Conservation (phyloP, 2,888 invertebrate genomes). For the Lasioglossum oenotherae region DNA sequence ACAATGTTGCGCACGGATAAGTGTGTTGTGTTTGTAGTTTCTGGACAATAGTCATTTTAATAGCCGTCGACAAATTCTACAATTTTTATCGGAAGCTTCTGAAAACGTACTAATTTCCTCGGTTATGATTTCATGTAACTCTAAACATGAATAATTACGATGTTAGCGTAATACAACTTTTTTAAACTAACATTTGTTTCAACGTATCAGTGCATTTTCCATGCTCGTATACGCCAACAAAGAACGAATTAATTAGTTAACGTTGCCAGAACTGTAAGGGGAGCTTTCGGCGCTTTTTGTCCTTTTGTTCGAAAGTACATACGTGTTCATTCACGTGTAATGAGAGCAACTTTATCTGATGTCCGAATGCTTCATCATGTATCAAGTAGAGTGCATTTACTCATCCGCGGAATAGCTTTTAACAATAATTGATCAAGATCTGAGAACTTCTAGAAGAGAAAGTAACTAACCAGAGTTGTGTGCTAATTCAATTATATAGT, state of each 20-base stretch:
- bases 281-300: background rate
- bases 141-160: too few relatives aligned
- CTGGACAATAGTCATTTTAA: background rate
- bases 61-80: background rate
- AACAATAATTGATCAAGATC: background rate
- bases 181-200: background rate
- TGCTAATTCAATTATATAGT: too few relatives aligned
- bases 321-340: background rate
- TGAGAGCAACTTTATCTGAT: background rate
- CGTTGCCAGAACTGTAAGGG: background rate
- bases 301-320: background rate
- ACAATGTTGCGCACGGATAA: background rate
- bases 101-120: too few relatives aligned
- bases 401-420: background rate
- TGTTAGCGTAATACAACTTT: background rate
- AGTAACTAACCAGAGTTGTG: background rate
- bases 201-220: background rate
- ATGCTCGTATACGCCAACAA: background rate
- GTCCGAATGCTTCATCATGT: background rate
- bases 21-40: background rate
- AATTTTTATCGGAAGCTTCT: background rate
- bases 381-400: background rate
- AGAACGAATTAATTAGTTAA: background rate
- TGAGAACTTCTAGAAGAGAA: background rate
- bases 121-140: too few relatives aligned